Evolutionary conservation across 2,113 vertebrate genomes (phyloP).

Genomic region (Dasyprocta punctata): DNA sequence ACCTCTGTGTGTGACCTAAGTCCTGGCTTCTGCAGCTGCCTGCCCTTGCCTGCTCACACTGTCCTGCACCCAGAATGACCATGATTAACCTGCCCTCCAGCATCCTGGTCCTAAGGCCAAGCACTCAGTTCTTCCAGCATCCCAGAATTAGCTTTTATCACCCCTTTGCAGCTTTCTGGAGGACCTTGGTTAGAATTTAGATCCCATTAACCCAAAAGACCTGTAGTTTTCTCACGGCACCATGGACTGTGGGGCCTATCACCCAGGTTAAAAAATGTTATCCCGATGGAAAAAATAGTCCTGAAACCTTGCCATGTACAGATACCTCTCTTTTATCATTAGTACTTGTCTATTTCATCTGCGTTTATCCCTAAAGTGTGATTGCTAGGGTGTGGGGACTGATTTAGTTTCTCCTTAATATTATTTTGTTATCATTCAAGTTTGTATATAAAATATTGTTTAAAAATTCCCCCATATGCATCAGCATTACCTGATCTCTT

Average conservation of each 20-base stretch:
- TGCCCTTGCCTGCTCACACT: no score
- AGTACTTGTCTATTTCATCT: background rate
- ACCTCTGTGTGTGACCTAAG: no score
- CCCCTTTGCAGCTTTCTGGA: background rate
- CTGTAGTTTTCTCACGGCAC: background rate
- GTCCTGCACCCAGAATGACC: background rate
- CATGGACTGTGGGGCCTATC: background rate
- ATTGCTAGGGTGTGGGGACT: background rate
- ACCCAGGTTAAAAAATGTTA: background rate
- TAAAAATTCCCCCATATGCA: background rate
- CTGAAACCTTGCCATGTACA: background rate
- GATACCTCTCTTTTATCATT: background rate
- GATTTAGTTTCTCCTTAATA: background rate
- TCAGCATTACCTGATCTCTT: constrained; percentile 6
- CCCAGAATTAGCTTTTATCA: background rate
- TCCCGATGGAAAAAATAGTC: background rate
- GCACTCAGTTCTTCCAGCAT: background rate
- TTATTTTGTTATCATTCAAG: background rate
- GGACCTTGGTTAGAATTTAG: background rate
- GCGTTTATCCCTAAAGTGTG: background rate
- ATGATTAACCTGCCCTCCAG: background rate
- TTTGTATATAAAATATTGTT: background rate
- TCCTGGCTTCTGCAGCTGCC: background rate
- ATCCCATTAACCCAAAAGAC: background rate
- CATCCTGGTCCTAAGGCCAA: background rate